Percentiles rank a stretch among this genome's conserved stretches.
Conservation (phyloP, 2,113 vertebrate species). For the Gallinago media region DNA sequence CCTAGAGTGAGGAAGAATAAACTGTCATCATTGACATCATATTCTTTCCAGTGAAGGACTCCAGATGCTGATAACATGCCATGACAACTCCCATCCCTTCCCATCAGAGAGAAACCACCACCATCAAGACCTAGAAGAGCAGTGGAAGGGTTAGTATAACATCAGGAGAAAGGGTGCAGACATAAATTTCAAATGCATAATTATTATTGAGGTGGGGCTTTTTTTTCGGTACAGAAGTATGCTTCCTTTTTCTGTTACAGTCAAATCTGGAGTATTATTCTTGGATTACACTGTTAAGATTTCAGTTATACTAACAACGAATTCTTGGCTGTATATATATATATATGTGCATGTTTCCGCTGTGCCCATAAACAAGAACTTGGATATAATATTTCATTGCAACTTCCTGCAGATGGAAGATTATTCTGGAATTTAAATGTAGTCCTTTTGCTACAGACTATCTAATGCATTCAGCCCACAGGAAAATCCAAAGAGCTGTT, state of each 20-base stretch:
- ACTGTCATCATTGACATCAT: background rate
- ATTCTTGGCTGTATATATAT: background rate
- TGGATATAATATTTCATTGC: background rate
- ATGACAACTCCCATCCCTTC: rapidly evolving
- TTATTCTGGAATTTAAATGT: conserved; percentile 45
- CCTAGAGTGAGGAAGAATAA: background rate
- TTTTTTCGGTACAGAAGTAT: background rate
- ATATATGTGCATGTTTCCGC: background rate
- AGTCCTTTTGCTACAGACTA: conserved; percentile 7
- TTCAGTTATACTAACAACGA: background rate
- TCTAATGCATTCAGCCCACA: background rate
- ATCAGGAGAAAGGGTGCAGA: background rate
- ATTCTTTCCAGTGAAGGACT: background rate
- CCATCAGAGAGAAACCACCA: background rate
- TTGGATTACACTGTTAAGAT: background rate
- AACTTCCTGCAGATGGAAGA: conserved; percentile 13
- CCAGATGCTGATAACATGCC: background rate
- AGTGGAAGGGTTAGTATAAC: background rate
- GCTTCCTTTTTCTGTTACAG: background rate
- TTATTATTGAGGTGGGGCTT: background rate
- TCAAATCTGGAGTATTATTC: conserved; percentile 5
- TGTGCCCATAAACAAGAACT: conserved; percentile 8
- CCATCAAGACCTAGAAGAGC: background rate
- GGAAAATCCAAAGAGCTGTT: conserved; percentile 14
- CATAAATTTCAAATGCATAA: background rate